phyloP scores from a whole-genome alignment of 2,888 invertebrate genomes.

The Sepioteuthis lessoniana region DNA sequence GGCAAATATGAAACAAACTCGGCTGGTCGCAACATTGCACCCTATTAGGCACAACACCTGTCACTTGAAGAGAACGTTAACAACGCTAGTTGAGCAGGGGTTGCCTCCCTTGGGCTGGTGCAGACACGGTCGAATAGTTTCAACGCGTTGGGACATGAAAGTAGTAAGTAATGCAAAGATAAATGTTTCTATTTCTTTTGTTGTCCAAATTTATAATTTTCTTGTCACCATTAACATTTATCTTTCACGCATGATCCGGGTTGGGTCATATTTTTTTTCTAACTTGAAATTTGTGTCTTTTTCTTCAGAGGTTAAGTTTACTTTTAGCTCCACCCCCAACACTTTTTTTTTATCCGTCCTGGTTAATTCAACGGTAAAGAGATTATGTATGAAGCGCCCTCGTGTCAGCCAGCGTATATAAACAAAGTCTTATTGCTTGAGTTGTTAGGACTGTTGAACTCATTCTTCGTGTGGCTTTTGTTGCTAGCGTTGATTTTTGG shows the following conservation, averaged over 20 bases:
- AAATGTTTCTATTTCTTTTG: background rate
- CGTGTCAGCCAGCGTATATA: too few species aligned
- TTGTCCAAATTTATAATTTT: background rate
- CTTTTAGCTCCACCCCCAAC: too few species aligned
- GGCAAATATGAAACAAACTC: background rate
- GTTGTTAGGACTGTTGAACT: too few species aligned
- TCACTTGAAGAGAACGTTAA: background rate
- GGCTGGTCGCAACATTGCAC: too few species aligned
- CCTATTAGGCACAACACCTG: background rate
- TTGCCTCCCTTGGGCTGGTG: background rate
- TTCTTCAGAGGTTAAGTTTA: background rate
- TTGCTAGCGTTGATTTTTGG: too few species aligned
- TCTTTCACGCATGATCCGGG: background rate
- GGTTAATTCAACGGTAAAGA: too few species aligned
- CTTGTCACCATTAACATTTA: background rate
- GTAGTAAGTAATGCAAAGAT: background rate
- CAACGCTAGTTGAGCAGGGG: background rate
- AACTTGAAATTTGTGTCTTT: background rate
- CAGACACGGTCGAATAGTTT: background rate
- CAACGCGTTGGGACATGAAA: background rate
- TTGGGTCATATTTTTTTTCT: background rate
- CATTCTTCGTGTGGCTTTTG: too few species aligned
- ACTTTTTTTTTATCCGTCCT: too few species aligned
- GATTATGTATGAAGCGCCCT: too few species aligned
- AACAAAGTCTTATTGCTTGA: too few species aligned